These are phyloP conservation scores for Zhengitettix transpicula DNA, from an alignment of 2,888 invertebrate species.

Conservation along the genomic window DNA sequence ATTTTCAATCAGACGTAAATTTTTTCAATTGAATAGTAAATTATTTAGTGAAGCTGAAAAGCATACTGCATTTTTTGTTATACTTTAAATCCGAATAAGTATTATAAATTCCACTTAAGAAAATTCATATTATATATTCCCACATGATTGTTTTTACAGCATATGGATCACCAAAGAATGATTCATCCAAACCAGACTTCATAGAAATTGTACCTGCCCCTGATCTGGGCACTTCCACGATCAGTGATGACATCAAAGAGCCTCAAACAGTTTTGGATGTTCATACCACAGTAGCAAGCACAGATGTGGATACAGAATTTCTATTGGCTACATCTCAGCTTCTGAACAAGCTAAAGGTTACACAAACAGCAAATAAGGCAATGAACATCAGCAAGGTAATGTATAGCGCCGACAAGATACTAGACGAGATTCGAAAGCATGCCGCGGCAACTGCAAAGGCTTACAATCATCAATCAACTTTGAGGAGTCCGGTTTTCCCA, in stretches of 20 bases:
- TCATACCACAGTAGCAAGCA: too few species aligned
- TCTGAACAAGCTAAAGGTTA: neutral
- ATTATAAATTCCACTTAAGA: neutral
- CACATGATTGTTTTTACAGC: neutral
- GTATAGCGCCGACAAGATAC: too few species aligned
- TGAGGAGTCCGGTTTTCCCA: neutral
- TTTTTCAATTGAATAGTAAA: too few species aligned
- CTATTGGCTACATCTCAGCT: neutral
- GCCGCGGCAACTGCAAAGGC: too few species aligned
- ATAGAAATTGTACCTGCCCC: conserved; percentile 10
- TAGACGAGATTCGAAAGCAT: too few species aligned
- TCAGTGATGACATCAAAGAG: neutral
- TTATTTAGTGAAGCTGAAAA: too few species aligned
- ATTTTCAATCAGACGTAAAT: too few species aligned
- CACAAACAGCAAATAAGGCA: neutral
- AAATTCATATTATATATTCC: neutral
- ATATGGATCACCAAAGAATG: neutral
- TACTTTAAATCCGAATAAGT: too few species aligned
- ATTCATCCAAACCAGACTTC: neutral
- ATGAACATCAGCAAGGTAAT: too few species aligned
- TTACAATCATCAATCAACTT: neutral
- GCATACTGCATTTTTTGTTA: too few species aligned
- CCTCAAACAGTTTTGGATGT: neutral
- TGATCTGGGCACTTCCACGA: neutral
- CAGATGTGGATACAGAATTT: neutral